Evolutionary conservation across 2,797 vertebrate genomes (phyloP), one percentile per base, ranked within the genome.

Genomic region (Vespertilio murinus): DNA sequence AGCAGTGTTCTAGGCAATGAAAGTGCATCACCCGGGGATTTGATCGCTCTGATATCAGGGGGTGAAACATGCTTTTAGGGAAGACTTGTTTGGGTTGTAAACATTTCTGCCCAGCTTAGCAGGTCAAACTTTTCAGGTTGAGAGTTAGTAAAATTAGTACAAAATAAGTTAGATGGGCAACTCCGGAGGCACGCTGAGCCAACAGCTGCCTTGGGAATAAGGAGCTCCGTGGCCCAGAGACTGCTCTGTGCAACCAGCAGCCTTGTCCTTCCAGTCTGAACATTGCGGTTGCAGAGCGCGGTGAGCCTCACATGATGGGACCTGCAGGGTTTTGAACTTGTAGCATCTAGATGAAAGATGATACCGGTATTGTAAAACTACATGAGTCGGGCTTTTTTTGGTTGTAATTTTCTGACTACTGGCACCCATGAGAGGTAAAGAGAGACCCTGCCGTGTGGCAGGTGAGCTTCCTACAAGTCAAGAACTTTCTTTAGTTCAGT

Each of bases 291-390:
- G 3, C 30, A 89, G 52, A 77, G 38, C 0, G 1, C 12, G 56
- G 20, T 47, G n/a, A 18, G 90, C 74, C 88, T 86, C 59, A 74
- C 56, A 45, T 69, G 85, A 88, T 18, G 56, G 38, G 35, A 86
- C 93, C 75, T 91, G 75, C 61, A 42, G 52, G 71, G 35, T 33
- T 94, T 91, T 47, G 90, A 82, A 88, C 45, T 88, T 79, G 38
- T 10, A 93, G 52, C 49, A 82, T 82, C 82, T 83, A 25, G 40
- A 38, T 80, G 87, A 54, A 61, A 73, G 59, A 14, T 35, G 6
- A n/a, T 67, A 28, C 18, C 22, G 42, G 25, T 71, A 20, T 18
- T 90, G 8, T 85, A 67, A 78, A 86, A 65, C 38, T 84, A 5
- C 25, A 8, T 22, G 61, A 40, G 20, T 45, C 94, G 23, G 64